A percentile compares a stretch with the other conserved stretches of the same genome.
These are phyloP conservation scores for Dione vanillae DNA, from an alignment of 2,888 invertebrate genomes.

Conservation along the genomic window DNA sequence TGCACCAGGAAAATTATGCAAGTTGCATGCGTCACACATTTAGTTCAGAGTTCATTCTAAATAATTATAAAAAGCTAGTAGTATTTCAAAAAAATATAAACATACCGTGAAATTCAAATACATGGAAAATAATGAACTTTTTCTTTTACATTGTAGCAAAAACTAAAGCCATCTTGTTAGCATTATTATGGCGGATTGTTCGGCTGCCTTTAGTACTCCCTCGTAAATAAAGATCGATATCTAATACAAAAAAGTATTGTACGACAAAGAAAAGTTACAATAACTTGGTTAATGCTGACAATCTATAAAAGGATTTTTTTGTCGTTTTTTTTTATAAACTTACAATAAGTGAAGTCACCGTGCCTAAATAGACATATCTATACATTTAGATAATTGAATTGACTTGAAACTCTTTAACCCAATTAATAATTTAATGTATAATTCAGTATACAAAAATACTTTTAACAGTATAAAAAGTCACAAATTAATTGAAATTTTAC, in stretches of 20 bases:
- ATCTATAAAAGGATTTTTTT: neutral
- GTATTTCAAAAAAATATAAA: neutral
- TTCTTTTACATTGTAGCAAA: slow-evolving; percentile 2
- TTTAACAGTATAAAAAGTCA: too few relatives aligned
- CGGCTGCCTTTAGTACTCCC: slow-evolving; percentile 12
- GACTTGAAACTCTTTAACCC: too few relatives aligned
- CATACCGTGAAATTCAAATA: neutral
- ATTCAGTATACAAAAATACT: too few relatives aligned
- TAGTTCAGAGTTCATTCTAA: slow-evolving; percentile 29
- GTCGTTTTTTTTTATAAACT: neutral
- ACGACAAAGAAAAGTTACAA: slow-evolving; percentile 15
- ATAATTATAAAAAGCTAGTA: slow-evolving; percentile 8
- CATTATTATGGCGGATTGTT: slow-evolving; percentile 23
- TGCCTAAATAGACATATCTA: neutral
- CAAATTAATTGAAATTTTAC: too few relatives aligned
- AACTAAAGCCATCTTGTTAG: slow-evolving; percentile 26
- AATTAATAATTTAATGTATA: too few relatives aligned
- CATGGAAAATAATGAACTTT: slow-evolving; percentile 2
- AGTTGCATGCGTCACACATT: slow-evolving; percentile 31
- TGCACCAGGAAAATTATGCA: slow-evolving; percentile 40
- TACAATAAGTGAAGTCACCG: neutral
- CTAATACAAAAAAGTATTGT: slow-evolving; percentile 24
- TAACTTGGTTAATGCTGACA: slow-evolving; percentile 10
- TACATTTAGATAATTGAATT: neutral
- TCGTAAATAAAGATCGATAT: slow-evolving; percentile 29